Conservation (phyloP, 2,888 invertebrate species). For the Drosophila hawaiiensis region DNA sequence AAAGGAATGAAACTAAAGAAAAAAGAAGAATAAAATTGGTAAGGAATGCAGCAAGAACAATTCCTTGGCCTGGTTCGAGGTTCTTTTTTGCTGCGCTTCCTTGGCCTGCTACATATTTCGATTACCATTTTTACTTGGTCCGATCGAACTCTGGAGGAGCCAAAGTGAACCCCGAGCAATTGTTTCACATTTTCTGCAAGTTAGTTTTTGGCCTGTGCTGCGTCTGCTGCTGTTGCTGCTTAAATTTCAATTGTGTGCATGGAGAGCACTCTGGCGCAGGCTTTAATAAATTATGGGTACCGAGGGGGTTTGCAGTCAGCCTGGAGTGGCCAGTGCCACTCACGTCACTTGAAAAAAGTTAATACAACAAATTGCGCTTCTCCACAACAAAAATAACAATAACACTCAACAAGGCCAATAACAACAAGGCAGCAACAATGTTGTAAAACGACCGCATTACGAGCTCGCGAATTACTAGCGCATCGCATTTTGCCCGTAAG, state of each 20-base stretch:
- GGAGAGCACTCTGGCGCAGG: conserved; percentile 77
- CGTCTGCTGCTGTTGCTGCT: conserved; percentile 52
- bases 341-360: conserved; percentile 77
- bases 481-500: conserved; percentile 54
- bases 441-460: conserved; percentile 78
- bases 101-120: conserved; percentile 64
- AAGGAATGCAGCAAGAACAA: conserved; percentile 59
- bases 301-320: conserved; percentile 21
- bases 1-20: conserved; percentile 18
- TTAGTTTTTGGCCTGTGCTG: conserved; percentile 39
- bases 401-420: conserved; percentile 56
- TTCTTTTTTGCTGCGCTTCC: conserved; percentile 31
- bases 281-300: conserved; percentile 81
- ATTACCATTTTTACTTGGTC: conserved; percentile 70
- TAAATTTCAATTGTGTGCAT: conserved; percentile 78
- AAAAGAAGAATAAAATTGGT: conserved; percentile 26
- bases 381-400: conserved; percentile 51
- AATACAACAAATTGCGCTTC: conserved; percentile 77
- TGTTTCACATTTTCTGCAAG: conserved; percentile 73
- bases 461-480: conserved; percentile 77
- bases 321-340: conserved; percentile 46
- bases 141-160: conserved; percentile 43
- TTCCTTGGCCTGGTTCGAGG: conserved; percentile 34
- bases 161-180: conserved; percentile 21
- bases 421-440: conserved; percentile 52